Percentiles rank a stretch among this genome's conserved stretches.
These are phyloP conservation scores for Melieria picta DNA, from an alignment of 2,888 invertebrate genomes.

Conservation along the genomic window DNA sequence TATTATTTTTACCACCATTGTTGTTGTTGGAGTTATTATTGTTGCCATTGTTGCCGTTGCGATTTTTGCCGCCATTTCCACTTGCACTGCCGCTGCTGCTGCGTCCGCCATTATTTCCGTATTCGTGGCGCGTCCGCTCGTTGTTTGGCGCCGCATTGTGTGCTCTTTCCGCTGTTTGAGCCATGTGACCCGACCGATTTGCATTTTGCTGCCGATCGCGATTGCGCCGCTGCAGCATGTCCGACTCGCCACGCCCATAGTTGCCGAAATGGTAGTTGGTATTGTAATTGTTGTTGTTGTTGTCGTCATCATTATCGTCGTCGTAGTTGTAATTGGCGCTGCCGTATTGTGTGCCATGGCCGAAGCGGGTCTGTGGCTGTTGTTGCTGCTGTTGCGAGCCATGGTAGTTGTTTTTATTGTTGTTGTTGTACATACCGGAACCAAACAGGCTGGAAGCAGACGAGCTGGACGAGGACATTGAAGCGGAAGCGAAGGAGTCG, in stretches of 20 bases:
- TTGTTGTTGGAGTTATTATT: slow-evolving; percentile 37
- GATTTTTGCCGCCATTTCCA: slow-evolving; percentile 20
- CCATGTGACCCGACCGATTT: slow-evolving; percentile 26
- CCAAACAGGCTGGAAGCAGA: too few species aligned
- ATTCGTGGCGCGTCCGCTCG: slow-evolving; percentile 23
- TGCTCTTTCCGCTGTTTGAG: too few species aligned
- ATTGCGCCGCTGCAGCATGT: slow-evolving; percentile 46
- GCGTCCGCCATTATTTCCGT: slow-evolving; percentile 22
- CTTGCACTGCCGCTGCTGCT: slow-evolving; percentile 21
- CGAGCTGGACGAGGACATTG: neutral
- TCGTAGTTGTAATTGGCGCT: slow-evolving; percentile 18
- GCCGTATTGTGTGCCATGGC: slow-evolving; percentile 34
- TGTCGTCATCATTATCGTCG: slow-evolving; percentile 43
- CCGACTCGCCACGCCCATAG: slow-evolving; percentile 31
- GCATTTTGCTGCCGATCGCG: slow-evolving; percentile 41
- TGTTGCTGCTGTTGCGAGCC: slow-evolving; percentile 25
- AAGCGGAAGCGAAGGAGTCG: neutral
- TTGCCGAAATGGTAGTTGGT: slow-evolving; percentile 16
- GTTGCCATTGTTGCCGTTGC: slow-evolving; percentile 27
- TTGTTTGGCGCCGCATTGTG: slow-evolving; percentile 6
- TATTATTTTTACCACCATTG: slow-evolving; percentile 44
- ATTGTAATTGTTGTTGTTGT: slow-evolving; percentile 32
- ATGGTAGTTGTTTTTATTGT: slow-evolving; percentile 28
- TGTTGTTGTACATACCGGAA: slow-evolving; percentile 5
- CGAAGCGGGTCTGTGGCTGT: slow-evolving; percentile 33